Base-by-base conservation (phyloP, 2,888 invertebrate species). In the Abrostola triplasia region DNA sequence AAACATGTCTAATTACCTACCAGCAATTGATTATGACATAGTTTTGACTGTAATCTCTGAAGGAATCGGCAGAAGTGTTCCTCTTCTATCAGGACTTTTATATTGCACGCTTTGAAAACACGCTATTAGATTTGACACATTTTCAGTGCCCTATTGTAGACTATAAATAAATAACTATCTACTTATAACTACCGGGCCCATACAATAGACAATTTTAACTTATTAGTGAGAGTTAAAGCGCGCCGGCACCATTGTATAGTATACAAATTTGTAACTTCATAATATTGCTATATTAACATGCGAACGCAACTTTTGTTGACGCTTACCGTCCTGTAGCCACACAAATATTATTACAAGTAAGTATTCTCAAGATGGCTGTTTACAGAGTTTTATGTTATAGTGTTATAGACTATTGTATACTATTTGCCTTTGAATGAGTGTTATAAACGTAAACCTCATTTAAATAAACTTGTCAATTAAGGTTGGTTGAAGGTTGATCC, bases 331-430 rank as follows among this genome's bases (percentile, higher is more conserved):
- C 57, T 49, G 57, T 49, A 49, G 41, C 41, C 40, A n/a, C 35
- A 36, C 40, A 57, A 57, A 57, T 57, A 57, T 57, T 57, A 12
- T 57, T 40, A 35, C 36, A 49, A 40, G 49, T 41, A 41, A 50
- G 56, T 56, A 56, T 38, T 56, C 38, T 48, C 4, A 11, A 48
- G 48, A 38, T 37, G 6, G n/a, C 42, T 35, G 8, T 48, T 48
- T 38, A 37, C 13, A 11, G 8, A 54, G 42, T n/a, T 54, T 42
- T 12, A 48, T 48, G 38, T 47, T 35, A 24, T 10, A n/a, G 7
- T 35, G 47, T 48, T 56, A 48, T 56, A 47, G 24, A 40, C 48
- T 9, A 56, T 47, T 55, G 37, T 37, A 11, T 44, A 12, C 37
- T 38, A 13, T 13, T 52, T 24, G 1, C 11, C 12, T 44, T 55